phyloP scores from a whole-genome alignment of 2,797 vertebrate species.

The Poecilia gillii region DNA sequence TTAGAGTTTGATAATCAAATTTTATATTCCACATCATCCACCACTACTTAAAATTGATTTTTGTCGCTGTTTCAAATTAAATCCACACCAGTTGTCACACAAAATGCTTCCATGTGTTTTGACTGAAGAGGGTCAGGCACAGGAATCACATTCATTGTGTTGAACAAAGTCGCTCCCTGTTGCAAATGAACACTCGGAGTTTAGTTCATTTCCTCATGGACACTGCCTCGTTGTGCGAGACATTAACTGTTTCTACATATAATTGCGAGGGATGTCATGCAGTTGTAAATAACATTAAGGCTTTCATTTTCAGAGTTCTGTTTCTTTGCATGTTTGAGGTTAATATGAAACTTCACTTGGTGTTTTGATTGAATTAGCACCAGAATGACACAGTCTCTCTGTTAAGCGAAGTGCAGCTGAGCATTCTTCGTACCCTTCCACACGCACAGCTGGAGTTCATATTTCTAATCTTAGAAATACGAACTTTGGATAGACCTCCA shows the following conservation, averaged over 20 bases:
- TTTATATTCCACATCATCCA: no score
- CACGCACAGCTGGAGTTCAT: not conserved
- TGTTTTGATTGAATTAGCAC: not conserved
- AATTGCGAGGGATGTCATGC: not conserved
- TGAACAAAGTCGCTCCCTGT: not conserved
- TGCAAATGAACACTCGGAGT: not conserved
- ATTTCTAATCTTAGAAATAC: not conserved
- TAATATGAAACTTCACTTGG: slow-evolving; percentile 27
- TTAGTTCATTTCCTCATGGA: not conserved
- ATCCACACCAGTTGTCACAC: not conserved
- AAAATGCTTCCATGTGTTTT: not conserved
- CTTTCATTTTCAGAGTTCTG: not conserved
- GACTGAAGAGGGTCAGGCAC: not conserved
- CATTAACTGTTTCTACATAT: not conserved
- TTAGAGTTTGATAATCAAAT: not conserved
- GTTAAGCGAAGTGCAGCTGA: not conserved
- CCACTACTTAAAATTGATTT: not conserved
- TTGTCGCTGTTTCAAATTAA: not conserved
- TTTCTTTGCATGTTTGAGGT: slow-evolving; percentile 32
- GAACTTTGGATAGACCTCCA: not conserved
- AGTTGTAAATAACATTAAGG: slow-evolving; percentile 20
- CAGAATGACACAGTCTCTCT: not conserved
- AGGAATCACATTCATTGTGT: not conserved
- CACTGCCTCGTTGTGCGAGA: not conserved
- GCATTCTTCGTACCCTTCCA: no score